Base-by-base conservation (phyloP, 2,888 invertebrate species). In the Drosophila multiciliata region DNA sequence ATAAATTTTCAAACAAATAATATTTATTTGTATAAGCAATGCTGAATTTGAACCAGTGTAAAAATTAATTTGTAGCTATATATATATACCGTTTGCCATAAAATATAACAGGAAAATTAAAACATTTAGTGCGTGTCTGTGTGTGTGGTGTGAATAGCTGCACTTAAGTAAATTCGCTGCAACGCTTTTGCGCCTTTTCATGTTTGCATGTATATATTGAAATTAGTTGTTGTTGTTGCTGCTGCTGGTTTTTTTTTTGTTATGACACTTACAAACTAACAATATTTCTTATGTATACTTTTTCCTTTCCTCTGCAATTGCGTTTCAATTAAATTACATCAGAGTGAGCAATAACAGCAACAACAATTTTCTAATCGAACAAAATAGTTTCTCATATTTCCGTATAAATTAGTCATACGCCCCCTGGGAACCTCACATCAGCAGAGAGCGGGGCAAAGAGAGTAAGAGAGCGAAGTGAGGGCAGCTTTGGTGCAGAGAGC, bases 311-410 rank as follows among this genome's bases (percentile, higher is more conserved):
- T 82, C 71, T 72, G 75, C 74, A 84, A 87, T 89, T 89, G 87
- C 89, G 85, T 89, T 89, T 80, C 72, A 84, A 89, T 79, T 86
- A 80, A 75, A 83, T 88, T 86, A 88, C 87, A 84, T 74, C 87
- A 86, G 70, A 86, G 72, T 68, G 61, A 38, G 52, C 23, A 54
- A 64, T 29, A 67, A 23, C 23, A 67, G n/a, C 45, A 75, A 29
- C 53, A 58, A 36, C 29, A 60, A 68, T 72, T 80, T 75, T 64
- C 67, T 55, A 86, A 81, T 86, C 83, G 64, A 71, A 73, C 64
- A 58, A 38, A 72, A 40, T 29, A 71, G 50, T 58, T 71, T 66
- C 74, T 81, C 70, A 73, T 66, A 79, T 83, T 83, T 80, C 79
- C 72, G 66, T 68, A 68, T 73, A 29, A 54, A 71, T 75, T 80